Evolutionary conservation across 1,140 invertebrate species (phyloP), one percentile per base, ranked within the genome.

Genomic region (Cyrtorhinus lividipennis): DNA sequence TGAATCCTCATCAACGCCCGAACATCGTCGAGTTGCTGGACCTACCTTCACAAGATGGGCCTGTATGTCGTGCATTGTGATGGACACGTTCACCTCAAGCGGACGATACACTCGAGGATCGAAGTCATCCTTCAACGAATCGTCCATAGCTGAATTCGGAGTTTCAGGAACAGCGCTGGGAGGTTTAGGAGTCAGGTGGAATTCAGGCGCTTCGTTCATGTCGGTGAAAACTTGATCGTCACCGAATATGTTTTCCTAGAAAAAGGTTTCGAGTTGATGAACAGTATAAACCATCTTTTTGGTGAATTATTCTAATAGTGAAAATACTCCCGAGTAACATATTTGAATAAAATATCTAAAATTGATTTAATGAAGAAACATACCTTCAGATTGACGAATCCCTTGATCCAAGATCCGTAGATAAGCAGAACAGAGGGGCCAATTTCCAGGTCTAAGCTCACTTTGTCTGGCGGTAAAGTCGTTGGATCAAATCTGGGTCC

Each of bases 21-120:
- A n/a, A n/a, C n/a, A n/a, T n/a, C n/a, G n/a, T n/a, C n/a, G n/a
- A n/a, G n/a, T n/a, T n/a, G n/a, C n/a, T n/a, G n/a, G 30, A 8
- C 56, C 68, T 71, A 81, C 80, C 70, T 89, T 94, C 23, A 94
- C 80, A 45, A 94, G 73, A 79, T 98, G 93, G 1, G 85, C 94
- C 72, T 95, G 91, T 63, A 98, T 88, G 69, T 97, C 92, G 68
- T 97, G 92, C 70, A 97, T 85, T 20, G 90, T 93, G n/a, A 96
- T 83, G 1, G 90, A 92, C 1, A 97, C 89, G 20, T 84, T 88
- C 1, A 98, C 92, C 69, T 94, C 85, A 38, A 97, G 75, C 1
- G 94, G 90, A 27, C 94, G 76, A 74, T 93, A 95, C 12, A 84
- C 76, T 58, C 94, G 76, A 10, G 88, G 84, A 78, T 98, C 95